Evolutionary conservation across 2,888 invertebrate species (phyloP), one percentile per base, ranked within the genome.

Genomic region (Diarsia brunnea): DNA sequence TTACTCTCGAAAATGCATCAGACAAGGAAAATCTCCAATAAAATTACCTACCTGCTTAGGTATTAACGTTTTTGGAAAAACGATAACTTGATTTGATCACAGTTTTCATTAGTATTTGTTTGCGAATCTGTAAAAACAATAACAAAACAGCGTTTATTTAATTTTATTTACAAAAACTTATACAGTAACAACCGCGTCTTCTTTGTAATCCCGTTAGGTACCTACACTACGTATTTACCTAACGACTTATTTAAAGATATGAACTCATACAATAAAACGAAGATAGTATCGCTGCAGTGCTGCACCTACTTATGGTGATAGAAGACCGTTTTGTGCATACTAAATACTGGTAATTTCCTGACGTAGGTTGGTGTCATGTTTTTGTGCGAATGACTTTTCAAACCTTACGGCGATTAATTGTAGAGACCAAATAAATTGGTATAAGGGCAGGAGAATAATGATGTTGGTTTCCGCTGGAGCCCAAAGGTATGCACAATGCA

Each of bases 171-270:
- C 38, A 38, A 47, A 79, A 53, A 49, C 63, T 79, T n/a, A 69
- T 67, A 66, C 27, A n/a, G 31, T 71, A 75, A 83, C 66, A 53
- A 55, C 21, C 19, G 49, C 12, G 74, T 74, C 27, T 43, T 78
- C 49, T 55, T 45, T 67, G 47, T 72, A 84, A 79, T 83, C 84
- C 63, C 75, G 69, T 83, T 83, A 82, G 65, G 16, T 79, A 74
- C 21, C 4, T 31, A 43, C 21, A n/a, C n/a, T 43, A 58, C 43
- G 72, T 75, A 63, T 82, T 73, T 71, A 53, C 68, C 7, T 19
- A n/a, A 5, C 14, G 53, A 53, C 66, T 61, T 79, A 69, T 81
- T 45, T 75, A 14, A 68, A 81, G 69, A 63, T 61, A 79, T 75
- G 83, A 75, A 65, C 64, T 71, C 74, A 79, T 65, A 64, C 79